Percentiles rank a stretch among this genome's conserved stretches.
These are phyloP conservation scores for Chloromyia formosa DNA, from an alignment of 2,888 invertebrate species.

Conservation along the genomic window DNA sequence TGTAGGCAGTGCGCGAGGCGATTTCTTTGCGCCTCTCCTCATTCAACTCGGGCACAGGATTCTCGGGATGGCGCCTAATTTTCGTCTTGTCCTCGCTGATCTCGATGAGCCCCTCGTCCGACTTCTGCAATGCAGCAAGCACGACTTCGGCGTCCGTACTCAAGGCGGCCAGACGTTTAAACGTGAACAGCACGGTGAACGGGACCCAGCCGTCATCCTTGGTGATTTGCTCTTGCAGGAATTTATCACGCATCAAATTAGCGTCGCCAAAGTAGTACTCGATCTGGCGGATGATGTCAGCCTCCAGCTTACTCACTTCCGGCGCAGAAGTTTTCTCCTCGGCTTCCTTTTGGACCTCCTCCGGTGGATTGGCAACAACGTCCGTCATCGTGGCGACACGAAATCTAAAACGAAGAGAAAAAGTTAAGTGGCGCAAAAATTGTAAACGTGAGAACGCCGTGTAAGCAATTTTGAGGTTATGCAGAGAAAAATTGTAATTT, in stretches of 20 bases:
- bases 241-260: conserved; percentile 92
- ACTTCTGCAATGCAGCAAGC: conserved; percentile 76
- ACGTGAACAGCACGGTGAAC: conserved; percentile 82
- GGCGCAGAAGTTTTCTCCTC: not conserved
- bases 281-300: conserved; percentile 74
- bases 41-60: conserved; percentile 80
- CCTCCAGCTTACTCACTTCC: conserved; percentile 64
- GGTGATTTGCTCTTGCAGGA: conserved; percentile 85
- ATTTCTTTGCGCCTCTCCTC: conserved; percentile 84
- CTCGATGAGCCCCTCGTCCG: conserved; percentile 76
- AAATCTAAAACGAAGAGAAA: no score
- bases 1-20: conserved; percentile 80
- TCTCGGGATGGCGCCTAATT: conserved; percentile 74
- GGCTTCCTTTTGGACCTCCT: conserved; percentile 43
- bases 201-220: conserved; percentile 93
- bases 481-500: not conserved
- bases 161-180: conserved; percentile 83
- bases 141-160: conserved; percentile 76
- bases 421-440: no score
- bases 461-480: no score
- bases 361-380: conserved; percentile 54
- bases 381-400: conserved; percentile 56
- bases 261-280: conserved; percentile 81
- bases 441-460: no score
- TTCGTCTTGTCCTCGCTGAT: conserved; percentile 69